Evolutionary conservation across 2,113 vertebrate species (phyloP).

Genomic region (Chionomys nivalis): DNA sequence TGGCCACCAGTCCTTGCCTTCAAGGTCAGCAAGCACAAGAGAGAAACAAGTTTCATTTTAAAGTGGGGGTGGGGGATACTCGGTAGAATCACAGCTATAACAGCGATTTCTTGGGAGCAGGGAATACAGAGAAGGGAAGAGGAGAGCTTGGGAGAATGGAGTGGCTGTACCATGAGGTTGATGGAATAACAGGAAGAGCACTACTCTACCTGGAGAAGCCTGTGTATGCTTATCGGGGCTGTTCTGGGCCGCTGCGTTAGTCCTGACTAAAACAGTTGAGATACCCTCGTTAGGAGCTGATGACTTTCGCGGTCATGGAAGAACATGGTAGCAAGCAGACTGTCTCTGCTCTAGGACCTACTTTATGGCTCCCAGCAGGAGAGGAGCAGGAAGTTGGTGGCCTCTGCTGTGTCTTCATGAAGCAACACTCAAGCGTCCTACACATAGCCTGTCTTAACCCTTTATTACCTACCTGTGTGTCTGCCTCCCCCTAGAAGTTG

Average conservation of each 20-base stretch:
- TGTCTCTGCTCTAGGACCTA: neutral
- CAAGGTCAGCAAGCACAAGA: constrained; percentile 34
- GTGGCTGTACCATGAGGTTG: neutral
- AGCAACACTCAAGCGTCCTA: neutral
- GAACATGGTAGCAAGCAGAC: neutral
- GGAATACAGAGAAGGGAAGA: neutral
- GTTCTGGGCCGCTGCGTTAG: neutral
- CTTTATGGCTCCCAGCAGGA: neutral
- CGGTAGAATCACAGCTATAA: too few relatives aligned
- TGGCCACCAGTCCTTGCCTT: constrained; percentile 29
- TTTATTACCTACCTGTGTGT: neutral
- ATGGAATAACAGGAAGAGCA: neutral
- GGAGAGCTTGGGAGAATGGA: neutral
- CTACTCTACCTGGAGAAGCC: neutral
- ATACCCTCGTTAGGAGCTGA: neutral
- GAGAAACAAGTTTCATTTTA: neutral
- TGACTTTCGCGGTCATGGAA: neutral
- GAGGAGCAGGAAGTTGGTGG: neutral
- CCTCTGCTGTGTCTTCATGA: neutral
- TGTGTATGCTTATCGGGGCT: neutral
- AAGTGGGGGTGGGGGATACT: neutral
- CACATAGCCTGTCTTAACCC: neutral
- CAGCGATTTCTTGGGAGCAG: neutral
- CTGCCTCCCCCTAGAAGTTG: neutral
- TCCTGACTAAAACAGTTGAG: rapidly evolving